Evolutionary conservation across 2,113 vertebrate species (phyloP), one percentile per base, ranked within the genome.

Genomic region (Alexandromys fortis): DNA sequence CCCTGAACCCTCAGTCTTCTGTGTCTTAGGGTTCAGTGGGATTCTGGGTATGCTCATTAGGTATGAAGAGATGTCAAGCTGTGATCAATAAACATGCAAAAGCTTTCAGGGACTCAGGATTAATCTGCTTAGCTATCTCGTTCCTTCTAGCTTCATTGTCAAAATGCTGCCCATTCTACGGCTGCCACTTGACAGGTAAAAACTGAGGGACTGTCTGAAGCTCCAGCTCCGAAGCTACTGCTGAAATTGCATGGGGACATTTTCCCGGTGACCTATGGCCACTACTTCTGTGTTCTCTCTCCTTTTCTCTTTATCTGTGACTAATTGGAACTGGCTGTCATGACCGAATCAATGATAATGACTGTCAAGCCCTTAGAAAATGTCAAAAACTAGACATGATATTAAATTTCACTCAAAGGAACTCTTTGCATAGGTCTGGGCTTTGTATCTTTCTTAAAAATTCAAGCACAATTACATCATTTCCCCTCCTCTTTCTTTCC

Each of bases 361-460:
- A 89, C 88, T 68, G 45, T 13, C 24, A 96, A 58, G 33, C 14
- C 30, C 70, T 93, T 93, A 86, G 75, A 89, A 95, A 93, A 88
- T 88, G n/a, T 92, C 88, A 77, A n/a, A 81, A 93, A 24, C 21
- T 26, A 47, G 35, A 55, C 35, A 67, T 28, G 72, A 79, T 86
- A 58, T 87, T 83, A 72, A 61, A 88, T 77, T 45, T 33, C 47
- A 77, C 12, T 7, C 47, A n/a, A 49, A 45, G 58, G 92, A 90
- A 65, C 55, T 86, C 17, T 78, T 35, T 86, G 72, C 77, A 22
- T 26, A 82, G 28, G 28, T 6, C 42, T 61, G 42, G 30, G 17
- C 47, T 96, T 42, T 87, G 22, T 8, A 35, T 42, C 13, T 24
- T 10, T n/a, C 8, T 79, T 38, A n/a, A 2, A 63, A 42, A 61